Evolutionary conservation across 2,888 invertebrate species (phyloP), one percentile per base, ranked within the genome.

Genomic region (Dicyrtoma fusca): DNA sequence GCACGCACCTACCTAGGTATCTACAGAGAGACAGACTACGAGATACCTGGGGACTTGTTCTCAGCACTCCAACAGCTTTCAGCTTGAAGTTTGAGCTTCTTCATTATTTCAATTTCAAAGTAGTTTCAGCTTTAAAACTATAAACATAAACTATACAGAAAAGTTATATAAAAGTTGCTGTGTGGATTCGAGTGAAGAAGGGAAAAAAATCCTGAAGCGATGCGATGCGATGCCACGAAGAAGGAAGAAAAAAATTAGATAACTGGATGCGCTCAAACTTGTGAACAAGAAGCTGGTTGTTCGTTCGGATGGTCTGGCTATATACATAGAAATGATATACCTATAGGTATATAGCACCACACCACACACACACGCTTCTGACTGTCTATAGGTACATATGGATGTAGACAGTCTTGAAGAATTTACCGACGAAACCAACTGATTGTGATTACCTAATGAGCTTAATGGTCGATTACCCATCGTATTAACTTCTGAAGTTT

Each of bases 381-480:
- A 19, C 1, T 55, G 53, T 53, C 1, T 55, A 25, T 55, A 21
- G 55, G 13, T 3, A 61, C 44, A 42, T 49, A 19, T 11, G 13
- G 34, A 34, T 34, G 34, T 34, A 61, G 62, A 64, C 65, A 65
- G 42, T 63, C 71, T 23, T 65, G 53, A 55, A 63, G 64, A 72
- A 72, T 69, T 75, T 74, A 66, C 74, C 71, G 74, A 73, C 71
- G 47, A 61, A 73, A 65, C 69, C 69, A 76, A 70, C 73, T 72
- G 75, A 73, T 76, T 75, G 72, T 72, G 77, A 77, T 77, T 73
- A 77, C 72, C 71, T 71, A 75, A 57, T 73, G 76, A 77, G 71
- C 74, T 63, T 75, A 74, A 76, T 75, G 74, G 73, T 74, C 74
- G 75, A 77, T 77, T 76, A 77, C 73, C 71, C 51, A 63, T 71